phyloP scores from a whole-genome alignment of 2,797 vertebrate genomes.

The Anas flavirostris region DNA sequence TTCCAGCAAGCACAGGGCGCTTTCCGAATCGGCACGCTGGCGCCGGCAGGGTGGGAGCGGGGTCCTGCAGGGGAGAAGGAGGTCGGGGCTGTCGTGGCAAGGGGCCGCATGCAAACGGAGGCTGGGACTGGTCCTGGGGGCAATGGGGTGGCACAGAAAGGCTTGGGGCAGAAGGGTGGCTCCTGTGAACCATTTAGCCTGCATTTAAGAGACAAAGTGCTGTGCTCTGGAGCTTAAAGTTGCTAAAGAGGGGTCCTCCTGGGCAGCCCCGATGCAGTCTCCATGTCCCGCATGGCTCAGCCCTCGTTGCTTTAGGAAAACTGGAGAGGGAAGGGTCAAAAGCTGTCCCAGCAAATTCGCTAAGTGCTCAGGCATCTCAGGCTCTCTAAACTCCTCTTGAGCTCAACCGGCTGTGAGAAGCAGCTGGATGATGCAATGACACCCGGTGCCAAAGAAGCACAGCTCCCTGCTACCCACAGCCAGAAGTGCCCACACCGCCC shows the following conservation, averaged over 20 bases:
- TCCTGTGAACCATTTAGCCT: neutral
- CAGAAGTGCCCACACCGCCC: neutral
- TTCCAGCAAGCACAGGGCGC: neutral
- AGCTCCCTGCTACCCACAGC: neutral
- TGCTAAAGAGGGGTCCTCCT: neutral
- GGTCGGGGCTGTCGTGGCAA: neutral
- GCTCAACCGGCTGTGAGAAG: neutral
- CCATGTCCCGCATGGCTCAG: neutral
- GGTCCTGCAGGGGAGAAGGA: neutral
- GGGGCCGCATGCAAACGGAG: neutral
- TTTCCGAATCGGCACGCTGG: neutral
- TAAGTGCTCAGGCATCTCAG: neutral
- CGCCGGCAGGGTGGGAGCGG: neutral
- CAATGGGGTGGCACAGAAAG: constrained; percentile 37
- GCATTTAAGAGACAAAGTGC: neutral
- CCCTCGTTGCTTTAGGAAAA: neutral
- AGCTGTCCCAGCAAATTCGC: neutral
- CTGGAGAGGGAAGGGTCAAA: neutral
- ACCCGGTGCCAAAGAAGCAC: neutral
- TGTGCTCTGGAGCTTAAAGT: neutral
- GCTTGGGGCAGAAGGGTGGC: neutral
- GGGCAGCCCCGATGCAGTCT: neutral
- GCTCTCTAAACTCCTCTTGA: neutral
- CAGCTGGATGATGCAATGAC: neutral
- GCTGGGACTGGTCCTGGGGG: neutral